These are phyloP conservation scores for Clusia tigrina DNA, from an alignment of 2,888 invertebrate genomes.

Conservation along the genomic window DNA sequence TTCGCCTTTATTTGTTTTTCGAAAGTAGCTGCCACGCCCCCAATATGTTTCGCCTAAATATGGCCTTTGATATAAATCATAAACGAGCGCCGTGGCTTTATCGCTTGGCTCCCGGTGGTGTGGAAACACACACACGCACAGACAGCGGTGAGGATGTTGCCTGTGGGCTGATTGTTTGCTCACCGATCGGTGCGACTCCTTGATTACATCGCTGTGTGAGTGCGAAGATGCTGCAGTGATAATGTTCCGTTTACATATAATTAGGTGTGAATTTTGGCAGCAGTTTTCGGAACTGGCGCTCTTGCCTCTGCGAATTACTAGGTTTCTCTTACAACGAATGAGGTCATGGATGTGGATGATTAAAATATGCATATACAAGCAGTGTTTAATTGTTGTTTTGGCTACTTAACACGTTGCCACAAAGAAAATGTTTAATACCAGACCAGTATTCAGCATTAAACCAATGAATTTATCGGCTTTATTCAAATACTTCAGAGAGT, in stretches of 20 bases:
- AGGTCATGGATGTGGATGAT: too few relatives aligned
- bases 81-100: constrained; percentile 8
- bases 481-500: too few relatives aligned
- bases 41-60: constrained; percentile 35
- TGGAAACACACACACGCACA: too few relatives aligned
- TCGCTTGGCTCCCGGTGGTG: background rate
- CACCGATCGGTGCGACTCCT: constrained; percentile 13
- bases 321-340: background rate
- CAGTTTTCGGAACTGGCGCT: constrained; percentile 22
- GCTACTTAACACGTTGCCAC: too few relatives aligned
- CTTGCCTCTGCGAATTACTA: background rate
- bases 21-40: constrained; percentile 53
- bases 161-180: constrained; percentile 12
- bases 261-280: constrained; percentile 51
- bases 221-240: constrained; percentile 5
- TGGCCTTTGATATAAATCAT: constrained; percentile 42
- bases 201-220: background rate
- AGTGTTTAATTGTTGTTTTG: too few relatives aligned
- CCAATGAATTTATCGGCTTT: too few relatives aligned
- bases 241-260: constrained; percentile 39
- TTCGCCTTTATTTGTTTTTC: constrained; percentile 47
- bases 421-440: too few relatives aligned
- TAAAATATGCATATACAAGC: too few relatives aligned
- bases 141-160: background rate
- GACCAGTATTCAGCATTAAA: too few relatives aligned